phyloP scores from a whole-genome alignment of 2,888 invertebrate genomes.

The Kuschelorhynchus macadamiae region DNA sequence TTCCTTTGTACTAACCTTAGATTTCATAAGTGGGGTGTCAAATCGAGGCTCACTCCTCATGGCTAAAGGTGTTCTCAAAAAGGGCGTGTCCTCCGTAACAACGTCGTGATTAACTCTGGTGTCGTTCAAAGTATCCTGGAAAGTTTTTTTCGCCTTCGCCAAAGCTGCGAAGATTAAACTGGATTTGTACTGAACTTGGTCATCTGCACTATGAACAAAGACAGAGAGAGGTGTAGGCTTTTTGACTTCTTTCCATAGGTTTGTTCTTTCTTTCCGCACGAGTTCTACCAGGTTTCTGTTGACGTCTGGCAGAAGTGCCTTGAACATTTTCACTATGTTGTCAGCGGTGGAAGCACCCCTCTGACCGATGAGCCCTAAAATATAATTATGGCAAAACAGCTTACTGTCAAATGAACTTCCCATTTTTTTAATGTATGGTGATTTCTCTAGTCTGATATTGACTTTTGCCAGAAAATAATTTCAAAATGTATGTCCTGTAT shows the following conservation, averaged over 20 bases:
- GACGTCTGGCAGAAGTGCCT: slow-evolving; percentile 61
- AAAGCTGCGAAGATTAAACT: slow-evolving; percentile 69
- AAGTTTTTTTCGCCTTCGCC: slow-evolving; percentile 69
- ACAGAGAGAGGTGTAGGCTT: slow-evolving; percentile 75
- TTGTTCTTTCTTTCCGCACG: slow-evolving; percentile 58
- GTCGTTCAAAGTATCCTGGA: slow-evolving; percentile 63
- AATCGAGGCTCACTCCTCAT: slow-evolving; percentile 24
- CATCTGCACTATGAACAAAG: slow-evolving; percentile 68
- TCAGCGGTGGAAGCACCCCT: slow-evolving; percentile 56
- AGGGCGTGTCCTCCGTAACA: slow-evolving; percentile 73
- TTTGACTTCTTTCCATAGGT: slow-evolving; percentile 64
- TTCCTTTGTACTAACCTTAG: slow-evolving; percentile 23
- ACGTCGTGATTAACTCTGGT: slow-evolving; percentile 66
- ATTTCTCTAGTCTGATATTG: too few species aligned
- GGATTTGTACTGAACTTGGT: slow-evolving; percentile 68
- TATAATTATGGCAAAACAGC: too few species aligned
- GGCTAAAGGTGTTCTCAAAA: slow-evolving; percentile 74
- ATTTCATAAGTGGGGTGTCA: slow-evolving; percentile 48
- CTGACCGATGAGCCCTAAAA: slow-evolving; percentile 58
- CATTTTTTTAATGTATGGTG: too few species aligned
- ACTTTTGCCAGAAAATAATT: too few species aligned
- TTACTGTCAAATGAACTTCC: too few species aligned
- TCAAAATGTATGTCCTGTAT: too few species aligned
- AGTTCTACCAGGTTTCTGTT: slow-evolving; percentile 60
- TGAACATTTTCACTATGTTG: slow-evolving; percentile 59